Base-by-base conservation (phyloP, 2,113 vertebrate species). In the Crocuta crocuta region DNA sequence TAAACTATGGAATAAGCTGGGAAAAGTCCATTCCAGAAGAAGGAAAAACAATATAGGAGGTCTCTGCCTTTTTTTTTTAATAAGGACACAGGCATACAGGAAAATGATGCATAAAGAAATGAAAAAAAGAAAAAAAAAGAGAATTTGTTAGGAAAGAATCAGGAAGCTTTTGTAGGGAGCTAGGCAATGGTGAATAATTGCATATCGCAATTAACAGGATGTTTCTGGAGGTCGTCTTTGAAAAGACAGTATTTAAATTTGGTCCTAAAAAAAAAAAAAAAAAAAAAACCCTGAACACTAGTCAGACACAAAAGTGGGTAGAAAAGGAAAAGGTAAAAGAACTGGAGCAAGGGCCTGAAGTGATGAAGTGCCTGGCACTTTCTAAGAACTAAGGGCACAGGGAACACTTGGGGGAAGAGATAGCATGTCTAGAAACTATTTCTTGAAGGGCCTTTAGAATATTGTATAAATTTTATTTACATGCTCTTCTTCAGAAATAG, bases 21-120 rank as follows among this genome's bases (percentile, higher is more conserved):
- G 35, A n/a, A 92, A 83, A 74, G 55, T 28, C 23, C 55, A 55
- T 45, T 55, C n/a, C 0, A 4, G 35, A 12, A 58, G 35, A 23
- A 92, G 43, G 5, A 53, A 53, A 23, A 63, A 28, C 16, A 53
- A n/a, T 7, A n/a, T 24, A 35, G 24, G n/a, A 71, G 33, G 3
- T 86, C 19, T 79, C 61, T 55, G 70, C 33, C 43, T 73, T 92
- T 35, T 4, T 65, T 65, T 21, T 88, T 45, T 53, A 43, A 43
- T 9, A 91, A n/a, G 48, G 31, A 68, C 7, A 7, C 21, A 68
- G 35, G 5, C 7, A 78, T 11, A 84, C 19, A 26, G 26, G 55
- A 76, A n/a, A 95, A 55, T 58, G 2, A n/a, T 48, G 31, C 84
- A 91, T 58, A 9, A 58, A 95, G 45, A 89, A n/a, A 26, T 24